Conservation (phyloP, 2,888 invertebrate species). For the Linnaemya tessellans region DNA sequence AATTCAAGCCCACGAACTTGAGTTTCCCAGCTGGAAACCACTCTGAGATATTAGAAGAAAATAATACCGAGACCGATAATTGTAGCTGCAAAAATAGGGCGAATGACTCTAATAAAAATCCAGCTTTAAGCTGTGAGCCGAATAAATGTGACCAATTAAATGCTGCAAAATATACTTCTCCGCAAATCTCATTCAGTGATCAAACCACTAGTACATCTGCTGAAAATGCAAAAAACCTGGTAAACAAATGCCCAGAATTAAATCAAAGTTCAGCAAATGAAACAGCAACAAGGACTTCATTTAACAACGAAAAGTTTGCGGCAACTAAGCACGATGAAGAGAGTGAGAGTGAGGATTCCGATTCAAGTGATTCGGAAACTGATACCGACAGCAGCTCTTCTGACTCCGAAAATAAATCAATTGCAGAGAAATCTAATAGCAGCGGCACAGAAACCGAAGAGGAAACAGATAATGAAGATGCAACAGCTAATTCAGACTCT, state of each 20-base stretch:
- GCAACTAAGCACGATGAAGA: neutral
- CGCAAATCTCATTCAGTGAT: neutral
- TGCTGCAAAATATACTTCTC: neutral
- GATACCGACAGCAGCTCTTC: conserved; percentile 70
- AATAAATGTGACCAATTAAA: neutral
- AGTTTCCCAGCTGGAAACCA: neutral
- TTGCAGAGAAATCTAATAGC: neutral
- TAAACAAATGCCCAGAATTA: neutral
- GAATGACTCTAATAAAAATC: neutral
- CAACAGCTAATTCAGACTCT: neutral
- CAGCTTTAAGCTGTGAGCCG: neutral
- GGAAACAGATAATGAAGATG: conserved; percentile 12
- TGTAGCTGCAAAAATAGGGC: neutral
- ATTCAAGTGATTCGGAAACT: conserved; percentile 68
- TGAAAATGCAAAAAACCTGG: neutral
- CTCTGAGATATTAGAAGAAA: neutral
- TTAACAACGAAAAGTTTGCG: neutral
- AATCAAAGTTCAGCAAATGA: neutral
- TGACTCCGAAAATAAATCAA: conserved; percentile 40
- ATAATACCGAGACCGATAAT: neutral
- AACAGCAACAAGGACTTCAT: neutral
- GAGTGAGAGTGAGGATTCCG: conserved; percentile 58
- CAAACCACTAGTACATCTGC: neutral
- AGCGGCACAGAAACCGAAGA: conserved; percentile 23
- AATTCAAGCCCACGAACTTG: neutral